These are phyloP conservation scores for Echinometra lucunter DNA, from an alignment of 53 echinoderm and acorn worm genomes.

Conservation along the genomic window DNA sequence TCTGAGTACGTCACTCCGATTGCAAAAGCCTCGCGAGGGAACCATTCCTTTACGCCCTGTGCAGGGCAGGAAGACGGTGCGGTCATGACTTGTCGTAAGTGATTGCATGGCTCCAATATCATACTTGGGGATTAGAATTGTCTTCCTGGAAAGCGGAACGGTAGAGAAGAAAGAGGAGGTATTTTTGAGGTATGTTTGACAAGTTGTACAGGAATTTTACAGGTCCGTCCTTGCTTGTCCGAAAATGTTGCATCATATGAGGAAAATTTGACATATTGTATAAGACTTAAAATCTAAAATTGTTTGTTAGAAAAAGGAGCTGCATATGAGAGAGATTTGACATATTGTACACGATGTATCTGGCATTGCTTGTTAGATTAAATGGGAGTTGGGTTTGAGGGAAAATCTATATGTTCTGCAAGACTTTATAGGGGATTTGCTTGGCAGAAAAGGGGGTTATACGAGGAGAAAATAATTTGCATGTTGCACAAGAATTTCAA, in stretches of 20 bases:
- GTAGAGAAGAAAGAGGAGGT: background rate
- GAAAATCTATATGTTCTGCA: background rate
- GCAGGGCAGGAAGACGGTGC: background rate
- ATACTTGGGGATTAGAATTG: background rate
- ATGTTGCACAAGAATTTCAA: no score
- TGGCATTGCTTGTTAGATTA: no score
- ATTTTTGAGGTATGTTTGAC: no score
- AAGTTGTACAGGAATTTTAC: background rate
- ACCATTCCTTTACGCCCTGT: background rate
- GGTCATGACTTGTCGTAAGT: background rate
- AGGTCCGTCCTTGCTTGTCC: background rate
- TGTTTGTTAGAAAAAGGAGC: no score
- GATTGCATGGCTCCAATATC: background rate
- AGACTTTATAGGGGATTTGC: no score
- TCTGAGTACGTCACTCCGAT: constrained; percentile 30
- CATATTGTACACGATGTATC: no score
- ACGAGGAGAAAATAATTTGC: no score
- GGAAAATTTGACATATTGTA: no score
- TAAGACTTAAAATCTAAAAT: no score
- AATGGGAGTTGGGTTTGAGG: background rate
- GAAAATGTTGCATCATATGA: no score
- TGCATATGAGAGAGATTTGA: no score
- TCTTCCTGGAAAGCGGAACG: background rate
- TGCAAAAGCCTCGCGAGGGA: background rate
- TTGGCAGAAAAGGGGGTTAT: no score